These are phyloP conservation scores for Drosophila arawakana DNA, from an alignment of 1,140 invertebrate species.

Conservation along the genomic window DNA sequence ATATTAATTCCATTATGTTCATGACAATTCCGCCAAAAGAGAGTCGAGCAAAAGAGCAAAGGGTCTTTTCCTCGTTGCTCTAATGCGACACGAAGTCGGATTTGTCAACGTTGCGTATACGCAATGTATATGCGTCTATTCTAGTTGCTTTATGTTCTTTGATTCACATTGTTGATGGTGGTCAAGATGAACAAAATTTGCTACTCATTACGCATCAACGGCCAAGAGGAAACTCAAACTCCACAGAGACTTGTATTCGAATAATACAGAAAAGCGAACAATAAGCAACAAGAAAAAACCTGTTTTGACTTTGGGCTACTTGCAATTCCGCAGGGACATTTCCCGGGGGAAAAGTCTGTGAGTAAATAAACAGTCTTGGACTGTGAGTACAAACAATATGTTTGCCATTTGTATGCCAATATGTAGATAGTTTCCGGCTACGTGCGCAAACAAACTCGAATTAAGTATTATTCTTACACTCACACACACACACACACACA, in stretches of 20 bases:
- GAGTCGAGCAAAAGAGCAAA: slow-evolving; percentile 18
- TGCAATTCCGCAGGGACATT: slow-evolving; percentile 59
- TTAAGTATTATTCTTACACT: slow-evolving; percentile 16
- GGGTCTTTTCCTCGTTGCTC: slow-evolving; percentile 21
- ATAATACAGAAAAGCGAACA: slow-evolving; percentile 46
- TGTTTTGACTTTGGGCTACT: slow-evolving; percentile 47
- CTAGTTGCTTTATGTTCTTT: slow-evolving; percentile 26
- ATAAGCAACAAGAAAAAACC: slow-evolving; percentile 8
- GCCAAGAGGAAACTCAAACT: slow-evolving; percentile 45
- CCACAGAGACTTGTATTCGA: slow-evolving; percentile 61
- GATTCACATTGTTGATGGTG: slow-evolving; percentile 41
- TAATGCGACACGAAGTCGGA: slow-evolving; percentile 74
- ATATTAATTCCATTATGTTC: slow-evolving; percentile 78
- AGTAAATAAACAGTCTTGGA: slow-evolving; percentile 10
- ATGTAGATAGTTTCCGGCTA: slow-evolving; percentile 49
- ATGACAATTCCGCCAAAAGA: slow-evolving; percentile 67
- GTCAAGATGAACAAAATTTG: slow-evolving; percentile 63
- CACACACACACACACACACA: too few species aligned
- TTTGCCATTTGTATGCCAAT: slow-evolving; percentile 59
- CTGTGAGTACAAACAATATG: slow-evolving; percentile 57
- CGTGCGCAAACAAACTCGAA: slow-evolving; percentile 55
- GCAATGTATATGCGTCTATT: slow-evolving; percentile 20
- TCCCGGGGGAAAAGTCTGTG: not conserved
- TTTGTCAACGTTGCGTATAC: slow-evolving; percentile 74
- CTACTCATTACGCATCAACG: slow-evolving; percentile 75